These are phyloP conservation scores for Bubo scandiacus DNA, from an alignment of 2,113 vertebrate genomes.

Conservation along the genomic window DNA sequence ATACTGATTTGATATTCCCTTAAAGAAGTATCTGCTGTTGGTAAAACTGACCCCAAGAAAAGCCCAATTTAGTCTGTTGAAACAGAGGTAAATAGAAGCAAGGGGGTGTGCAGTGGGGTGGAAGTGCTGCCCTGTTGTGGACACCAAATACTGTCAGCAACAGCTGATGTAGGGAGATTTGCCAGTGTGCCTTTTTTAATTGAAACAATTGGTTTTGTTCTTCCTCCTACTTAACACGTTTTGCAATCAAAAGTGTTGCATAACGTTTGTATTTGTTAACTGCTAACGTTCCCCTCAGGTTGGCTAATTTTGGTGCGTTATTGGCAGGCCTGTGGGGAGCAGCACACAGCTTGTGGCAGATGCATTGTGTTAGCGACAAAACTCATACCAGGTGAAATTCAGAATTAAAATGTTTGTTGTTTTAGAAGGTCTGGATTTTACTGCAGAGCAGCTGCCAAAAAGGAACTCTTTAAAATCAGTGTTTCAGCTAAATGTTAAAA, in stretches of 20 bases:
- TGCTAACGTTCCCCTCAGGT: not conserved
- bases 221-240: not conserved
- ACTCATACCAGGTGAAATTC: not conserved
- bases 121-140: not conserved
- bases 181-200: not conserved
- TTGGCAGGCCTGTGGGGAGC: not conserved
- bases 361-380: not conserved
- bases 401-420: not conserved
- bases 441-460: not conserved
- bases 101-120: fast-evolving
- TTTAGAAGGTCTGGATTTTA: not conserved
- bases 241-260: not conserved
- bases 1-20: not conserved
- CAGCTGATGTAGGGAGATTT: not conserved
- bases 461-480: not conserved
- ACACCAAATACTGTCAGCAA: not conserved
- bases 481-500: not conserved
- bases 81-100: not conserved
- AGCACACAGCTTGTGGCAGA: not conserved
- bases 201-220: not conserved
- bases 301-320: not conserved
- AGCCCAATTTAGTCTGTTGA: not conserved
- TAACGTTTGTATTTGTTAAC: not conserved
- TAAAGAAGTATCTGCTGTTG: not conserved
- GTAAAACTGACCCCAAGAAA: fast-evolving